Evolutionary conservation across 2,113 vertebrate genomes (phyloP).

Genomic region (Xiphias gladius): DNA sequence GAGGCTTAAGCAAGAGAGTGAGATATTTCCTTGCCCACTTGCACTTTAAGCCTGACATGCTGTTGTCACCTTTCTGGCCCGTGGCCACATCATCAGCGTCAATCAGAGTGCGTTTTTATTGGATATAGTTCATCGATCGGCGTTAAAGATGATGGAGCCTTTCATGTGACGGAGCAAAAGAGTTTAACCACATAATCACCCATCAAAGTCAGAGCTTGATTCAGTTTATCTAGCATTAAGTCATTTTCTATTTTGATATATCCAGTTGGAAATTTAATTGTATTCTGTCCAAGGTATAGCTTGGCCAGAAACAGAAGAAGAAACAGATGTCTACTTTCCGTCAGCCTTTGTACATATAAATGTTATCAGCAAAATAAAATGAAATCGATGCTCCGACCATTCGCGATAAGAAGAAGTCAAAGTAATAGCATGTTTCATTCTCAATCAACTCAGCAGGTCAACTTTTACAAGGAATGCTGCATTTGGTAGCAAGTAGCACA

Average conservation of each 20-base stretch:
- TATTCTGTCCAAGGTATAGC: neutral
- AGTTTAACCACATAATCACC: slow-evolving; percentile 7
- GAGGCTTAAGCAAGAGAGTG: slow-evolving; percentile 4
- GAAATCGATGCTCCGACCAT: slow-evolving; percentile 12
- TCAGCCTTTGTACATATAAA: neutral
- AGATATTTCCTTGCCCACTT: neutral
- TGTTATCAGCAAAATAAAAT: slow-evolving; percentile 26
- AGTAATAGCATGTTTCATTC: slow-evolving; percentile 58
- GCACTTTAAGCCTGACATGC: slow-evolving; percentile 10
- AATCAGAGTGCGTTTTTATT: slow-evolving; percentile 2
- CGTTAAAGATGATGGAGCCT: slow-evolving; percentile 7
- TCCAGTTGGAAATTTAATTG: neutral
- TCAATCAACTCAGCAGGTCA: slow-evolving; percentile 48
- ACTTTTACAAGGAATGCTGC: slow-evolving; percentile 48
- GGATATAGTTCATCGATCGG: neutral
- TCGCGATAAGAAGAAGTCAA: slow-evolving; percentile 36
- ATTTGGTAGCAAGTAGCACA: slow-evolving; percentile 55
- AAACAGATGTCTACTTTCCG: neutral
- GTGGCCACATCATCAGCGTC: slow-evolving; percentile 15
- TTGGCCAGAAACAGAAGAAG: neutral
- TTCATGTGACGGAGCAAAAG: neutral
- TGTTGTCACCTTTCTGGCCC: slow-evolving; percentile 23
- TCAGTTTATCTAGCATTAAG: neutral
- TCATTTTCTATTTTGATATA: slow-evolving; percentile 12
- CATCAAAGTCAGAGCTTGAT: slow-evolving; percentile 1